These are phyloP conservation scores for Matsumyia berberina DNA, from an alignment of 2,888 invertebrate species.

Conservation along the genomic window DNA sequence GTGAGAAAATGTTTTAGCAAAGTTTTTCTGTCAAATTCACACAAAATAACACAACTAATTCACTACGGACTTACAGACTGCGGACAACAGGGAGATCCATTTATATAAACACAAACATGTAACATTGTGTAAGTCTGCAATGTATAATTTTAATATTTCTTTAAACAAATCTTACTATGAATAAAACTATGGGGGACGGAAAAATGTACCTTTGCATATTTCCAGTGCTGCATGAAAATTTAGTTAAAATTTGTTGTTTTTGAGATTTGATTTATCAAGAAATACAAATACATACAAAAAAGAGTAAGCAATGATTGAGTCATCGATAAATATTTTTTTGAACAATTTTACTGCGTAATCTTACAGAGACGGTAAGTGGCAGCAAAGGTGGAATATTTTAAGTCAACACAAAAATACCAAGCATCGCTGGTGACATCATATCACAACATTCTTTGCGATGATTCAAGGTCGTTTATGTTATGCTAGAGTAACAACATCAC, in stretches of 20 bases:
- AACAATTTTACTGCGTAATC: conserved; percentile 17
- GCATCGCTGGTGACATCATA: conserved; percentile 54
- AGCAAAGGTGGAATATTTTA: conserved; percentile 39
- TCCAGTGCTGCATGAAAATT: conserved; percentile 83
- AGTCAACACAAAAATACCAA: conserved; percentile 33
- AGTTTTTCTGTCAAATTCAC: conserved; percentile 35
- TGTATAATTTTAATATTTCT: conserved; percentile 62
- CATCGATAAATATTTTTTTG: conserved; percentile 13
- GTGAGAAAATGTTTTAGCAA: conserved; percentile 31
- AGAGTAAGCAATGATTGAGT: conserved; percentile 15
- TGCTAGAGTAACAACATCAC: conserved; percentile 3
- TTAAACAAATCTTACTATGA: conserved; percentile 74
- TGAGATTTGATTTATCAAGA: neutral
- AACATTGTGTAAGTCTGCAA: conserved; percentile 95
- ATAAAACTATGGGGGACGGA: conserved; percentile 13
- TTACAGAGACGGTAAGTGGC: neutral
- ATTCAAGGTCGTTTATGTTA: conserved; percentile 36
- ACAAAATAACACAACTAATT: conserved; percentile 67
- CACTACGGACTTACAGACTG: conserved; percentile 87
- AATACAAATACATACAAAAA: conserved; percentile 13
- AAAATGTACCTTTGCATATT: conserved; percentile 83
- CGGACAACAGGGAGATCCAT: conserved; percentile 93
- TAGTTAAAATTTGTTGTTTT: conserved; percentile 3
- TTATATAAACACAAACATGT: conserved; percentile 94
- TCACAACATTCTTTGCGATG: conserved; percentile 16